These are phyloP conservation scores for Sandelia bainsii DNA, from an alignment of 2,797 vertebrate genomes.

Conservation along the genomic window DNA sequence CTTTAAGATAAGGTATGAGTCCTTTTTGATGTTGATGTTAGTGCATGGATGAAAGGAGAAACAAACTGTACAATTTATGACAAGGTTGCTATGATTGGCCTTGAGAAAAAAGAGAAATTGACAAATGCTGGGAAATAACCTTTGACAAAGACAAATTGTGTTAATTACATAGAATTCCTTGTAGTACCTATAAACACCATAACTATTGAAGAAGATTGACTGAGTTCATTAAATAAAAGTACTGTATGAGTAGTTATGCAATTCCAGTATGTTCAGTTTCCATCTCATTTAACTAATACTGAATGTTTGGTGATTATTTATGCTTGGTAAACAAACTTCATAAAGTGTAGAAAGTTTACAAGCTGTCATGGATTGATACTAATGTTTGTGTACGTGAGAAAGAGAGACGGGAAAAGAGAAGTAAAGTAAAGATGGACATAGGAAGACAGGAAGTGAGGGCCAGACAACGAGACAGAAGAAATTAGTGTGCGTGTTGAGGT, in stretches of 20 bases:
- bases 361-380: slow-evolving; percentile 11
- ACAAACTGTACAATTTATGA: not conserved
- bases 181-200: too few relatives aligned
- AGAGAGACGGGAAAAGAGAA: not conserved
- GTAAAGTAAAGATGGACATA: not conserved
- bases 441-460: slow-evolving; percentile 45
- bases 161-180: too few relatives aligned
- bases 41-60: not conserved
- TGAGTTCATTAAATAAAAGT: slow-evolving; percentile 51
- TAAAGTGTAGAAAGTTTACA: slow-evolving; percentile 17
- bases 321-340: slow-evolving; percentile 47
- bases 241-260: slow-evolving; percentile 28
- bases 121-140: not conserved
- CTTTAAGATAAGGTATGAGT: not conserved
- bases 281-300: slow-evolving; percentile 51
- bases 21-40: not conserved
- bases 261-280: slow-evolving; percentile 43
- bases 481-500: slow-evolving; percentile 80
- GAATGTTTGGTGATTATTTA: slow-evolving; percentile 39
- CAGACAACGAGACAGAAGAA: slow-evolving; percentile 61
- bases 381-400: slow-evolving; percentile 4
- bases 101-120: too few relatives aligned
- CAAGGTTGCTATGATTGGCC: too few relatives aligned
- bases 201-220: slow-evolving; percentile 8
- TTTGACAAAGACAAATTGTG: not conserved